These are phyloP conservation scores for Platanista minor DNA, from an alignment of 2,113 vertebrate species.

Conservation along the genomic window DNA sequence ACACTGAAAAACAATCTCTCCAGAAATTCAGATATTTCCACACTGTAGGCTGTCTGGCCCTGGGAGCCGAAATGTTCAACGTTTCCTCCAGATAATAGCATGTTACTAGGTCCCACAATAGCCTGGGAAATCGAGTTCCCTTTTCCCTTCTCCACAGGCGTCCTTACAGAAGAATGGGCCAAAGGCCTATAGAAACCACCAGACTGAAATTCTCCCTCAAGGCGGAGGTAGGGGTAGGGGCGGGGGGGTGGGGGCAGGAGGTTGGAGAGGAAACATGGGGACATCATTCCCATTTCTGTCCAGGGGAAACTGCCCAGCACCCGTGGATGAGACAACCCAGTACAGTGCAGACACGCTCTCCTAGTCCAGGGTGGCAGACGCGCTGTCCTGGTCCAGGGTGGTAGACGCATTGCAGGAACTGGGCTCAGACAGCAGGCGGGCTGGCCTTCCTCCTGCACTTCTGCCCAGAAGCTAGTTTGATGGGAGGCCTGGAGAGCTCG, in stretches of 20 bases:
- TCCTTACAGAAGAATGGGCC: background rate
- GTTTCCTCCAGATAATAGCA: background rate
- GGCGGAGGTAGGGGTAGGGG: rapidly evolving
- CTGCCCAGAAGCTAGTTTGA: background rate
- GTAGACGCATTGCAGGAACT: too few species aligned
- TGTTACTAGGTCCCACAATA: background rate
- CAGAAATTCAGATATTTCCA: background rate
- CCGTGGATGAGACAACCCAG: too few species aligned
- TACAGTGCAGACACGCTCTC: too few species aligned
- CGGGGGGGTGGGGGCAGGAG: background rate
- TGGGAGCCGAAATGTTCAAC: background rate
- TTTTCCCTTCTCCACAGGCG: background rate
- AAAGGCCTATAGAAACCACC: background rate
- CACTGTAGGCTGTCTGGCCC: background rate
- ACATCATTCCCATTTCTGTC: background rate
- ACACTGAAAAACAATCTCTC: background rate
- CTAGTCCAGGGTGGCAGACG: too few species aligned
- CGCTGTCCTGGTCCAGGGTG: background rate
- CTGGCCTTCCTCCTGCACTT: background rate
- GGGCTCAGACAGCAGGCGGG: rapidly evolving
- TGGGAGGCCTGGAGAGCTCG: background rate
- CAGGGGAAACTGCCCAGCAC: background rate
- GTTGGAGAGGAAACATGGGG: background rate
- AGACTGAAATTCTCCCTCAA: background rate
- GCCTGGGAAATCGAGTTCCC: background rate